Evolutionary conservation across 1,140 invertebrate species (phyloP), one percentile per base, ranked within the genome.

Genomic region (Agraylea sexmaculata): DNA sequence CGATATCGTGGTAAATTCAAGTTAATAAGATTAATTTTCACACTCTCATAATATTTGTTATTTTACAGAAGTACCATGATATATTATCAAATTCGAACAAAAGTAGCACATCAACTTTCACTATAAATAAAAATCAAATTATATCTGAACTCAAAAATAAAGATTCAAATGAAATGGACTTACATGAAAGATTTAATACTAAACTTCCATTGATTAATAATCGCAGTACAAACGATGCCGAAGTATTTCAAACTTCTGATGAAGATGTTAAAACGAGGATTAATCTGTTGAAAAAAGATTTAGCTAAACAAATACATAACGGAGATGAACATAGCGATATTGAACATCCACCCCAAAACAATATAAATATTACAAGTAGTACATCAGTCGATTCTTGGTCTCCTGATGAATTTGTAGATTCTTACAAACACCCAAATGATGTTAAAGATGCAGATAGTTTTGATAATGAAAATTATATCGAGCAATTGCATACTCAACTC

Each of bases 141-240:
- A n/a, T n/a, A n/a, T n/a, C n/a, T n/a, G n/a, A 63, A 37, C 32
- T 65, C 16, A 57, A 56, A 1, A 61, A 64, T 52, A 59, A 61
- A 2, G 57, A 65, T 6, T 58, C 59, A 54, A 57, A 66, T 28
- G 64, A 62, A 16, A 66, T 66, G 54, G 59, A 61, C 13, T 58
- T 28, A 54, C 60, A 3, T 51, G 56, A 25, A 44, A 41, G 31
- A 48, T 51, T 31, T 50, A 50, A n/a, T 47, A 51, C 43, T 53
- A 55, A n/a, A 36, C 51, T 6, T 48, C 53, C 2, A 54, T 57
- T 0, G 60, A 62, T 25, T 25, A 7, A 8, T 56, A 59, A 43
- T 47, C 60, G 11, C 54, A 61, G 33, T 56, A 55, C 40, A 62
- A 56, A 36, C 23, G 53, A 61, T 63, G 46, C 59, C 59, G 39